Evolutionary conservation across 2,888 invertebrate species (phyloP), one percentile per base, ranked within the genome.

Genomic region (Enchytraeus crypticus): DNA sequence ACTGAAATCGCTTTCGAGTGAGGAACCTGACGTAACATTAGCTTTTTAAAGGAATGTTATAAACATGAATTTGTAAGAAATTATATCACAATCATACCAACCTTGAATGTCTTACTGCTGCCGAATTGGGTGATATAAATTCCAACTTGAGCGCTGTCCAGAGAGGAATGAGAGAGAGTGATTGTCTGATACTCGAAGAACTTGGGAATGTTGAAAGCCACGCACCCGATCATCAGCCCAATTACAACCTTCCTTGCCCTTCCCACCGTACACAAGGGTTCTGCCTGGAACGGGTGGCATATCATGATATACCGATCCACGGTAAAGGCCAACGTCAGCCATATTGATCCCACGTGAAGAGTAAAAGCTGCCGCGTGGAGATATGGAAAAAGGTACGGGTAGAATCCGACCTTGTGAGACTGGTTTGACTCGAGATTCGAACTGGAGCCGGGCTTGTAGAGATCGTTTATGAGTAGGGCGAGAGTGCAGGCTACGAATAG

Each of bases 241-340:
- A 71, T 29, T 0, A 78, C 72, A 5, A 75, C 74, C 62, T 71
- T 72, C 27, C 74, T 61, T 0, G 77, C 77, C 2, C 74, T 60
- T 3, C 69, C 66, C 0, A 74, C 66, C 27, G 70, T 73, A 63
- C 79, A 79, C 70, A 74, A 70, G 18, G 70, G 67, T 59, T 76
- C 76, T 0, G 78, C 76, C 32, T 70, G 65, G 63, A 78, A 78
- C 4, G 79, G 79, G 58, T 78, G 77, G 59, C 79, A 79, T 33
- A 79, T 79, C 78, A 78, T 78, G 53, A 79, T 74, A 65, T 77
- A 79, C 21, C 78, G 69, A 62, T 77, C 77, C n/a, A 76, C 74
- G 1, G 77, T 77, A 65, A 77, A 77, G 4, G 76, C 76, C 21
- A 77, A 64, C 0, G 77, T 77, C 60, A 77, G 69, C 78, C 78